Evolutionary conservation across 2,113 vertebrate species (phyloP).

Genomic region (Rhegmatorhina hoffmannsi): DNA sequence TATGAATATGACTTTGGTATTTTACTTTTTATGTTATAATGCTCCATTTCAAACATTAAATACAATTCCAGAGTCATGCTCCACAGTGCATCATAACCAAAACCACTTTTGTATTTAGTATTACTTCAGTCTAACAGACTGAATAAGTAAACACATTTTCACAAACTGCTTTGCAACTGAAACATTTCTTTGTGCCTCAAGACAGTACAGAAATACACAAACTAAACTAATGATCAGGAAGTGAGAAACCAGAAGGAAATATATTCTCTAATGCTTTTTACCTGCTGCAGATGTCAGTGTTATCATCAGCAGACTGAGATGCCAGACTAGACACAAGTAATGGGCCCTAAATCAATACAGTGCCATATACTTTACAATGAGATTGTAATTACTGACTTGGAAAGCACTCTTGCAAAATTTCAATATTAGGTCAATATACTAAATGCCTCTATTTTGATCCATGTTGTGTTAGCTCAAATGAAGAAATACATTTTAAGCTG

Average conservation of each 20-base stretch:
- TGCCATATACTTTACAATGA: conserved; percentile 58
- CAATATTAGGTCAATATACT: conserved; percentile 70
- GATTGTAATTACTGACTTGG: conserved; percentile 64
- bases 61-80: neutral
- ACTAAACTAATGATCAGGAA: conserved; percentile 17
- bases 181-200: neutral
- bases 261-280: conserved; percentile 35
- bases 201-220: neutral
- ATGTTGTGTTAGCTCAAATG: conserved; percentile 21
- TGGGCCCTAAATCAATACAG: conserved; percentile 68
- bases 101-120: neutral
- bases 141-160: neutral
- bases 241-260: conserved; percentile 48
- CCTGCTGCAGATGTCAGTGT: neutral
- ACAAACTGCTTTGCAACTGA: neutral
- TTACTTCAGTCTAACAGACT: neutral
- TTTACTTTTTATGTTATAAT: neutral
- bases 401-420: conserved; percentile 66
- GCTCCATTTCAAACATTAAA: neutral
- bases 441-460: conserved; percentile 65
- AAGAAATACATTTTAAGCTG: conserved; percentile 53
- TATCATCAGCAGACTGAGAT: conserved; percentile 46
- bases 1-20: neutral
- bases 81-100: neutral
- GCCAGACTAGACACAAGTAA: conserved; percentile 40